These are phyloP conservation scores for Nemurella pictetii DNA, from an alignment of 2,888 invertebrate species.

Conservation along the genomic window DNA sequence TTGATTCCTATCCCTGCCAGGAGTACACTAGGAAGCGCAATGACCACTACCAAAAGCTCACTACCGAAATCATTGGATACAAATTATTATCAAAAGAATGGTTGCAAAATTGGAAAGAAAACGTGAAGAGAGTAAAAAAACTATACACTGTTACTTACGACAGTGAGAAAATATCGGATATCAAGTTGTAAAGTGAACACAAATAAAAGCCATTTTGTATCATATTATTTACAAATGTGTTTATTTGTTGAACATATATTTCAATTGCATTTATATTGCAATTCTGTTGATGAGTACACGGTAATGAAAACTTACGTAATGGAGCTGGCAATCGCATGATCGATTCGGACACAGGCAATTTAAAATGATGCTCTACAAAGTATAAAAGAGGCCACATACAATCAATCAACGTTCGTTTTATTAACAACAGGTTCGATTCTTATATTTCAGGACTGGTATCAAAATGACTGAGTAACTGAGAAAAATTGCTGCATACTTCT, in stretches of 20 bases:
- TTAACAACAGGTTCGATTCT: background rate
- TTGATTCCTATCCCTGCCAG: conserved; percentile 23
- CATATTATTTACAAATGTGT: background rate
- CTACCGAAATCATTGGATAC: background rate
- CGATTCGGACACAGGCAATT: background rate
- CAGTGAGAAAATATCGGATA: background rate
- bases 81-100: conserved; percentile 24
- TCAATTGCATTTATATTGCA: background rate
- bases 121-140: conserved; percentile 30
- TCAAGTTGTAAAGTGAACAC: background rate
- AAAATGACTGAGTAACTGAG: background rate
- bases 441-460: too few relatives aligned
- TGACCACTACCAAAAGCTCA: background rate
- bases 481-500: background rate
- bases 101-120: conserved; percentile 30
- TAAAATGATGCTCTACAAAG: background rate
- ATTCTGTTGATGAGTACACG: background rate
- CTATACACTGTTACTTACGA: conserved; percentile 34
- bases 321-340: too few relatives aligned
- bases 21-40: conserved; percentile 18
- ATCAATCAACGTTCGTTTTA: background rate
- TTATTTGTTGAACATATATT: background rate
- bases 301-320: too few relatives aligned
- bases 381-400: background rate
- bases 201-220: background rate